Conservation (phyloP, 1,140 invertebrate genomes). For the Drosophila pachea region DNA sequence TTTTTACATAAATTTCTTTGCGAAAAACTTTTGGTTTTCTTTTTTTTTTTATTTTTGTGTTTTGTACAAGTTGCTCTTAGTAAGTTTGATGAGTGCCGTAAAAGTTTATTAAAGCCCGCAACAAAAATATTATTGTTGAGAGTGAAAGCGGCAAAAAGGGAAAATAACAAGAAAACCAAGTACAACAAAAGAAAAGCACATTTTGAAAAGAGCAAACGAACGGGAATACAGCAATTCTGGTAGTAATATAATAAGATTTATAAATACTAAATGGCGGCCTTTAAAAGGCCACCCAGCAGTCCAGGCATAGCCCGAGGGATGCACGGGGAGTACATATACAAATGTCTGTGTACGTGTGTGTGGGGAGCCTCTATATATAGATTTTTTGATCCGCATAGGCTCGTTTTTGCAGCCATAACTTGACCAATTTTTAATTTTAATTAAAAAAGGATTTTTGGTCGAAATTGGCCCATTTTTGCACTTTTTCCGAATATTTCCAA, state of each 20-base stretch:
- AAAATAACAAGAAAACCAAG: constrained; percentile 16
- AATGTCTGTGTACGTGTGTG: too few species aligned
- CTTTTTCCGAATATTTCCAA: too few species aligned
- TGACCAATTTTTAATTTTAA: too few species aligned
- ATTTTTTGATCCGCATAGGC: too few species aligned
- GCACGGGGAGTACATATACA: too few species aligned
- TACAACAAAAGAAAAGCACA: neutral
- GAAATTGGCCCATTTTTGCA: too few species aligned
- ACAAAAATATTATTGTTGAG: constrained; percentile 70
- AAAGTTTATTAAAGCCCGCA: constrained; percentile 66
- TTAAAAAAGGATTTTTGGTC: too few species aligned
- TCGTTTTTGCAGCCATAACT: too few species aligned
- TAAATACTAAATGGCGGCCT: constrained; percentile 10
- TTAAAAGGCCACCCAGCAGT: constrained; percentile 9
- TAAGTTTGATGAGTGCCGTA: constrained; percentile 69
- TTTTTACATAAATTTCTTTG: constrained; percentile 68
- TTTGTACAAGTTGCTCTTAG: constrained; percentile 49
- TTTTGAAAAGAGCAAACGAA: constrained; percentile 13
- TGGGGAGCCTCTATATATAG: too few species aligned
- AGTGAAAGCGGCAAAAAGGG: constrained; percentile 32
- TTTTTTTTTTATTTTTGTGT: neutral
- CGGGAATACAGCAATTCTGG: constrained; percentile 14
- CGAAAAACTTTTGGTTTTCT: constrained; percentile 10
- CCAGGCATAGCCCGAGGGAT: too few species aligned
- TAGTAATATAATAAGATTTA: constrained; percentile 33